Evolutionary conservation across 2,797 vertebrate species (phyloP).

Genomic region (Micromesistius poutassou): DNA sequence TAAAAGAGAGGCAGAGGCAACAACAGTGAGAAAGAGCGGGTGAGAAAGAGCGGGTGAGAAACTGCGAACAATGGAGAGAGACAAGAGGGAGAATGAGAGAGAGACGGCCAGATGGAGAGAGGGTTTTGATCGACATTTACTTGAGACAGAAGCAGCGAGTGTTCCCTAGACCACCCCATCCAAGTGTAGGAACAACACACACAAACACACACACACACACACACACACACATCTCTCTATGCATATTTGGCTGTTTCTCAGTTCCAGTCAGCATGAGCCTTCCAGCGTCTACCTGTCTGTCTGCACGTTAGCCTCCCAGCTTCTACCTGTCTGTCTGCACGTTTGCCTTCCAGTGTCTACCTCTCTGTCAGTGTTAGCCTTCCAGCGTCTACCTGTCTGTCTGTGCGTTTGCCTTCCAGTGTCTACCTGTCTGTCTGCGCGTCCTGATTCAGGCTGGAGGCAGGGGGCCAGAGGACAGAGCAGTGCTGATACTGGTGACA

Average conservation of each 20-base stretch:
- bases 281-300: too few relatives aligned
- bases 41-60: constrained; percentile 8
- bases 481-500: constrained; percentile 23
- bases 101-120: not conserved
- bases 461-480: constrained; percentile 3
- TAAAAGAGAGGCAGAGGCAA: constrained; percentile 10
- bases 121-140: constrained; percentile 42
- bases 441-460: not conserved
- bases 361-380: not conserved
- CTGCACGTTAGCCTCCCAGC: too few relatives aligned
- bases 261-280: not conserved
- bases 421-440: not conserved
- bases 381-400: too few relatives aligned
- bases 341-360: too few relatives aligned
- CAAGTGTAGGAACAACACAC: constrained; percentile 3
- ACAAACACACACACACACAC: not conserved
- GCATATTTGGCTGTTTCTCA: not conserved
- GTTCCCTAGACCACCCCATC: constrained; percentile 3
- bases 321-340: too few relatives aligned
- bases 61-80: constrained; percentile 19
- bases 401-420: too few relatives aligned
- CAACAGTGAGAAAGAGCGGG: constrained; percentile 11
- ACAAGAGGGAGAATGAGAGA: constrained; percentile 21
- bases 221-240: not conserved
- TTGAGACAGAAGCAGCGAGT: constrained; percentile 10